Base-by-base conservation (phyloP, 2,113 vertebrate species). In the Gnathonemus echidnorhynchus region DNA sequence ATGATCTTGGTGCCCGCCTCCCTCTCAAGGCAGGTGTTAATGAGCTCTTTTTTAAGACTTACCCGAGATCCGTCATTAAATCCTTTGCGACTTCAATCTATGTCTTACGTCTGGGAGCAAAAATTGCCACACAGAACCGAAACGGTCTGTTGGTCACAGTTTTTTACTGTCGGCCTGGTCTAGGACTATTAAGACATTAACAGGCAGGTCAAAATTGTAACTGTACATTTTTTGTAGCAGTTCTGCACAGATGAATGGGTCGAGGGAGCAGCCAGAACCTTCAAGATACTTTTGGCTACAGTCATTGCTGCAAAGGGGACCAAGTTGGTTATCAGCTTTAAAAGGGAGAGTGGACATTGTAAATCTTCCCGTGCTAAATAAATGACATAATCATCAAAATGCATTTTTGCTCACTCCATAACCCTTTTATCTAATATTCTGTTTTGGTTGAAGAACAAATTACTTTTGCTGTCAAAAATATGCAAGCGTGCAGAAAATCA, bases 41-140 rank as follows among this genome's bases (percentile, higher is more conserved):
- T 39, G 95, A 94, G 91, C 95, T 96, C 94, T 93, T 95, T 96
- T 93, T 95, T 96, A 96, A 96, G 96, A 95, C 93, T 96, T 96
- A 39, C 31, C 11, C 5, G 95, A 96, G 95, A 96, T 93, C 92
- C 95, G 96, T 95, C 94, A 92, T 84, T 93, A 92, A 94, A 80
- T 95, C 35, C 88, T 84, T 95, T 91, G 89, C 93, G 91, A 95
- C 77, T 90, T 92, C 91, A 83, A 92, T 83, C 45, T 49, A 13
- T 27, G 92, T 92, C 94, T 58, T 94, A 93, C 93, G 93, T 94
- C 66, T 58, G 93, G 94, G 93, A 94, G 91, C 90, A 46, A 85
- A 53, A 52, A 90, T 70, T 80, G 31, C 27, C 66, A 27, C 49
- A 31, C 80, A 46, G 87, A 91, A 86, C 31, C 21, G 5, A 49